Evolutionary conservation across 2,113 vertebrate species (phyloP), one percentile per base, ranked within the genome.

Genomic region (Eclectus roratus): DNA sequence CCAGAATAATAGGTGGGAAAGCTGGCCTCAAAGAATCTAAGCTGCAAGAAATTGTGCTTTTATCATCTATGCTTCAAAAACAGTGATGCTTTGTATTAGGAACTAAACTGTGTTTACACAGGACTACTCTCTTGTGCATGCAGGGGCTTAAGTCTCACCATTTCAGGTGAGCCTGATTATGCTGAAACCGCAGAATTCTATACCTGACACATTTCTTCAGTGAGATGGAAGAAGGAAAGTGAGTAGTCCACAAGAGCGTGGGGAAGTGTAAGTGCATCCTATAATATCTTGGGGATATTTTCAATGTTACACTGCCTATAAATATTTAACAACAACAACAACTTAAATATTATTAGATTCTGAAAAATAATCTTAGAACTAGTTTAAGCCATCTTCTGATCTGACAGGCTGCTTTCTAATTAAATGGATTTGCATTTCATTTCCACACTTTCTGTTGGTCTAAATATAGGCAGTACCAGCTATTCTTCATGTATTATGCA

Each of bases 251-350:
- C 27, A 56, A 64, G 56, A 89, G 65, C 70, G 56, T 49, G 31
- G 47, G 73, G 65, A 91, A 82, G 21, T 73, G 5, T 44, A 93
- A 83, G 68, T 58, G 58, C 49, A 73, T 66, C 31, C 58, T 88
- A 24, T 69, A 93, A 93, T 80, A 52, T 71, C 89, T 77, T 29
- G 68, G 41, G 64, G 53, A 46, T 80, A 86, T 94, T 95, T 93
- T 95, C 60, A 53, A 47, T 4, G 8, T 85, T 93, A 84, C 19
- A 28, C 27, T 85, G 43, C 69, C 47, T 76, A 93, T 89, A 93
- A 94, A 95, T 95, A 93, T 94, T 92, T 95, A 95, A 94, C 14
- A 91, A 82, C 24, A 91, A 82, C 24, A 89, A 77, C 55, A 91
- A 72, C 68, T 70, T 80, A 95, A 95, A 93, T 80, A 89, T 70